Base-by-base conservation (phyloP, 2,797 vertebrate genomes). In the Sebastes hubbsi region DNA sequence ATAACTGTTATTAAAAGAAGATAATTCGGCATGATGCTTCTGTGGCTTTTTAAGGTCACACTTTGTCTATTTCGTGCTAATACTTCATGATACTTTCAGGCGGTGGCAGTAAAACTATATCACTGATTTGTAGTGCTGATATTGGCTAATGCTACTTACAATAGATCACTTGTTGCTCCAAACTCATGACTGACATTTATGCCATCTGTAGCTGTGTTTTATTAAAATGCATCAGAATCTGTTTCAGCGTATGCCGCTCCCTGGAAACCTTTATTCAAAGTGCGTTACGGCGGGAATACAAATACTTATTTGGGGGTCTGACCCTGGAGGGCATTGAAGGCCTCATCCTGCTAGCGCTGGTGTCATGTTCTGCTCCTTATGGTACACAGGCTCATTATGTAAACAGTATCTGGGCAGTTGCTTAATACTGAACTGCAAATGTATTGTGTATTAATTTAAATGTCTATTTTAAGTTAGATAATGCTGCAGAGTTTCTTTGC, bases 211-310 rank as follows among this genome's bases (percentile, higher is more conserved):
- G 71, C 68, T 34, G 71, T 36, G 49, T 84, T 88, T 80, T 83
- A 87, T 89, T 86, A 82, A 87, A 84, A 88, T 88, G 72, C 78
- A 79, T 85, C 46, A 69, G 75, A 81, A 87, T 82, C 80, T 83
- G 84, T 62, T 59, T 24, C 27, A 9, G 75, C 20, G 13, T 63
- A 11, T 11, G 38, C 22, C 14, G 1, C 59, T 85, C 75, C 55
- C 74, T 61, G 80, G 81, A 65, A 79, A 77, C 64, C 80, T 71
- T 54, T 14, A 30, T 38, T 71, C 70, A 14, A 42, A 77, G 14
- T 30, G 8, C 4, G 6, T 65, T 52, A 56, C 24, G 12, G 22
- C 36, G 49, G 34, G 49, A 54, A 65, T 81, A 80, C 25, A 59
- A 72, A 58, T 72, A 49, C 63, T 78, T 86, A 64, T 77, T 42